A percentile compares a stretch with the other conserved stretches of the same genome.
These are phyloP conservation scores for Noctua comes DNA, from an alignment of 2,888 invertebrate species.

Conservation along the genomic window DNA sequence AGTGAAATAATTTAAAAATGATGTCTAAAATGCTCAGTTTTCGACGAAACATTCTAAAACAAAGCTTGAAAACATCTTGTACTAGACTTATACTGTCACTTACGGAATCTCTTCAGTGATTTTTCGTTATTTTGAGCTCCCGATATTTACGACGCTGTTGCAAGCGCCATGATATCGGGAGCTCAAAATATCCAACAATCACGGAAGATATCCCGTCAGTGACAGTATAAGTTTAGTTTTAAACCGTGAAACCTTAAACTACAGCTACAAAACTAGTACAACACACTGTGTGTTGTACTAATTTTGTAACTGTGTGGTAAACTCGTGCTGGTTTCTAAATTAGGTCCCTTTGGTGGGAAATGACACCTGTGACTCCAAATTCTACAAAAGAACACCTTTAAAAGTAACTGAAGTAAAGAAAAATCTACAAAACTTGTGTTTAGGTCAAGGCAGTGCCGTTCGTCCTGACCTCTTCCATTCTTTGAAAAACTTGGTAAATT, in stretches of 20 bases:
- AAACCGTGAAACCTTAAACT: no score
- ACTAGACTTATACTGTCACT: no score
- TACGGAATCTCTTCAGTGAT: no score
- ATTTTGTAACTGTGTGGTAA: neutral
- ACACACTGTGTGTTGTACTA: neutral
- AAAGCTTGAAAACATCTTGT: neutral
- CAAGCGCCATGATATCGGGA: no score
- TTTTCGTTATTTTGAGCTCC: no score
- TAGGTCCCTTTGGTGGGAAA: slow-evolving; percentile 27
- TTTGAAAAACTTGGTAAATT: slow-evolving; percentile 59
- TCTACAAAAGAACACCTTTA: slow-evolving; percentile 9
- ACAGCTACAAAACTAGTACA: no score
- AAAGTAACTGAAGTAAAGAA: slow-evolving; percentile 14
- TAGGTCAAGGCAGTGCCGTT: slow-evolving; percentile 72
- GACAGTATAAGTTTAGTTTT: no score
- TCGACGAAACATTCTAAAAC: neutral
- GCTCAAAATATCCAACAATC: no score
- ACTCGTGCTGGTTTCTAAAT: slow-evolving; percentile 1
- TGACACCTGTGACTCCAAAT: slow-evolving; percentile 28
- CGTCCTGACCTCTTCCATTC: slow-evolving; percentile 65
- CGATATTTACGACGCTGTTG: no score
- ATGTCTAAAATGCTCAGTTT: neutral
- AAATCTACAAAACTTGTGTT: slow-evolving; percentile 60
- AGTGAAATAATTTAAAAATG: no score
- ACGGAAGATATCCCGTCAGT: no score